Base-by-base conservation (phyloP, 2,113 vertebrate genomes). In the Phalacrocorax brasilianus region DNA sequence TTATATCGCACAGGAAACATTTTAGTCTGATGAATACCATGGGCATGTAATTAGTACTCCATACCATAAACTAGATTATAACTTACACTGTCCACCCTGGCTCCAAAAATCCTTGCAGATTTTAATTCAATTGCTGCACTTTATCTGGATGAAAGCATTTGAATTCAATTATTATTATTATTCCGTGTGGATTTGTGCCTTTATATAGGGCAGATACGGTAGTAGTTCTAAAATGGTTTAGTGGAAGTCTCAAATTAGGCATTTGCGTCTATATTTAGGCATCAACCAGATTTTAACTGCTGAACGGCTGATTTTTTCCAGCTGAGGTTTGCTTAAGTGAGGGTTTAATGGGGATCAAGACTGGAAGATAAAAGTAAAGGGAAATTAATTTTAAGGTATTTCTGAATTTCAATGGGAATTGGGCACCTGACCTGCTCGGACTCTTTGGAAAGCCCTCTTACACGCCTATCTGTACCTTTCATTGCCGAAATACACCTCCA, bases 41-140 rank as follows among this genome's bases (percentile, higher is more conserved):
- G 68, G 76, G 38, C 22, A 32, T 81, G 67, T 89, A 91, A 94
- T 95, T 81, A 96, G 92, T 91, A 73, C 11, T 94, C 92, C 87
- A 73, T 89, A 86, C 67, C 77, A 86, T 79, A 91, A 96, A 92
- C 71, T 55, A 94, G 77, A 91, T 91, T 81, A 74, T 49, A 82
- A 76, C 65, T 59, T 92, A 90, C 59, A 40, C 87, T 87, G 89
- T 88, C 91, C 84, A 52, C 63, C 11, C 62, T 30, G 92, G 85
- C 91, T 93, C 93, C 91, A 89, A 95, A 89, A 83, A 40, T 53
- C 65, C 62, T 72, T 52, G 18, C 26, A 66, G 80, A n/a, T 88
- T 85, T 95, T 94, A 91, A 92, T 94, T 91, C 62, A 87, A 67
- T 94, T 94, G 80, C 89, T 94, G 81, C 42, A n/a, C 74, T 95